A percentile compares a stretch with the other conserved stretches of the same genome.
Conservation (phyloP, 2,797 vertebrate genomes). For the Sebastolobus alascanus region DNA sequence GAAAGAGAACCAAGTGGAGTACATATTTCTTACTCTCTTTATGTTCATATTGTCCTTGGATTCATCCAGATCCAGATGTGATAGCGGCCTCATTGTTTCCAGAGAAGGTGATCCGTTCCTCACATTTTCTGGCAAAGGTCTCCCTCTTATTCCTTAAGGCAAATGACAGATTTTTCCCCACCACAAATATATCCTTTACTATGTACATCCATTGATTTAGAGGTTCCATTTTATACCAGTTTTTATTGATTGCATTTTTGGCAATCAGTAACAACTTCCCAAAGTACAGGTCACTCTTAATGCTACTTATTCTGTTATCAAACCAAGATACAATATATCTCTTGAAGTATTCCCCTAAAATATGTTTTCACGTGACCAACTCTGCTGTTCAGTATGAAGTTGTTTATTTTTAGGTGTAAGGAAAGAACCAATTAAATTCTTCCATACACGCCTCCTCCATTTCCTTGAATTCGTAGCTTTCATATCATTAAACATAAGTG, state of each 20-base stretch:
- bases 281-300: too few relatives aligned
- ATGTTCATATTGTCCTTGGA: not conserved
- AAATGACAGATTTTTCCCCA: not conserved
- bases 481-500: too few relatives aligned
- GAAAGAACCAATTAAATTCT: not conserved
- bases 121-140: not conserved
- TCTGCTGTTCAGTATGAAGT: not conserved
- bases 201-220: not conserved
- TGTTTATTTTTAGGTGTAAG: not conserved
- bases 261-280: not conserved
- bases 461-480: not conserved
- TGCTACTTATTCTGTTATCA: not conserved
- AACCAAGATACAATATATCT: not conserved
- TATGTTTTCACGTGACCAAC: not conserved
- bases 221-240: not conserved
- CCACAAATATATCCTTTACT: not conserved
- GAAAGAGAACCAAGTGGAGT: not conserved
- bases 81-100: not conserved
- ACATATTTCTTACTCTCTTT: not conserved
- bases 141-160: not conserved
- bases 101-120: not conserved
- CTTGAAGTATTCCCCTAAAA: not conserved
- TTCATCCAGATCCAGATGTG: not conserved
- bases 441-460: not conserved
- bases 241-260: not conserved